These are phyloP conservation scores for Scyliorhinus canicula DNA, from an alignment of 2,797 vertebrate genomes.

Conservation along the genomic window DNA sequence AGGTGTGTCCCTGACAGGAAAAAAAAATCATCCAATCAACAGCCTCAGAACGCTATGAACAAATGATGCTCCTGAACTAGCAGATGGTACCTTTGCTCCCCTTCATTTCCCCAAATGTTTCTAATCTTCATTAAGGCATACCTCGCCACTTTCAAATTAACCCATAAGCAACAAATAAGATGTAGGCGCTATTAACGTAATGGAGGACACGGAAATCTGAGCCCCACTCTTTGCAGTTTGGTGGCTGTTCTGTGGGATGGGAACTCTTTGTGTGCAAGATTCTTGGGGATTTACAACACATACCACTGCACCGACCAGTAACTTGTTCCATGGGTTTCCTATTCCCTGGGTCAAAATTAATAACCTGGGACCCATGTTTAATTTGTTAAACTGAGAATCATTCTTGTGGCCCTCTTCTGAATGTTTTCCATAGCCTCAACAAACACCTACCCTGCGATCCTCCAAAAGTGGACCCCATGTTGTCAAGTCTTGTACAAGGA, in stretches of 20 bases:
- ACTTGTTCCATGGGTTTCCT: neutral
- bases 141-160: neutral
- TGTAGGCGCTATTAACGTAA: neutral
- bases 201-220: neutral
- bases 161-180: neutral
- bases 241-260: neutral
- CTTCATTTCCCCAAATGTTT: neutral
- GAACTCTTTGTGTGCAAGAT: no score
- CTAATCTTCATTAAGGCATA: neutral
- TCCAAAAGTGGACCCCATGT: no score
- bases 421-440: neutral
- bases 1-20: neutral
- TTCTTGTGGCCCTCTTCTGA: neutral
- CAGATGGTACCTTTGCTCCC: neutral
- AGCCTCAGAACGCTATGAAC: neutral
- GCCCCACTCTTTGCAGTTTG: neutral
- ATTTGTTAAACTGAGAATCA: neutral
- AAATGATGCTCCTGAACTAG: neutral
- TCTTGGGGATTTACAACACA: neutral
- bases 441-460: neutral
- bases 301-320: neutral
- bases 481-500: neutral
- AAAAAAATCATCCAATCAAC: neutral
- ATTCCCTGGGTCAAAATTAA: neutral
- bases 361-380: neutral